Base-by-base conservation (phyloP, 2,113 vertebrate genomes). In the Bujurquina vittata region DNA sequence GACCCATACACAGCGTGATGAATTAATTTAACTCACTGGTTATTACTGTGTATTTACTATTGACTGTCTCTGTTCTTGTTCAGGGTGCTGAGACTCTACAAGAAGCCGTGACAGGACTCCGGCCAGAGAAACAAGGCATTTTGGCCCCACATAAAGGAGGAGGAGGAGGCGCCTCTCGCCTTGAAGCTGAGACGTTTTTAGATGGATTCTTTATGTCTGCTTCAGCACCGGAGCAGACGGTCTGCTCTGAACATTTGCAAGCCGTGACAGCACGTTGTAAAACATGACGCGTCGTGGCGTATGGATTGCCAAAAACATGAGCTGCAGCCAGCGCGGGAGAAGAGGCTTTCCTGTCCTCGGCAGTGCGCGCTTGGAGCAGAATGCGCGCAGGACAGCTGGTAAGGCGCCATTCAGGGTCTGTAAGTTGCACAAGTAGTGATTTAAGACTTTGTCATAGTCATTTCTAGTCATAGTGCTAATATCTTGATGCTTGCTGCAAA, bases 131-230 rank as follows among this genome's bases (percentile, higher is more conserved):
- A 43, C 40, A 65, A 83, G 33, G 59, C 83, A 52, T 85, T 92
- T 62, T 83, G 91, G 84, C 58, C 84, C 83, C 92, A 76, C 56
- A 75, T 83, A 81, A 87, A 89, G 72, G 72, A 52, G 40, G 73
- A 91, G 93, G 93, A 93, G 94, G 94, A 94, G 94, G 93, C 80
- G 91, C 94, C 77, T 94, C 87, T 81, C 26, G 61, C 87, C 77
- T 82, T 90, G 86, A 85, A 89, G 85, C 91, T 55, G 82, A 81
- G 58, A 80, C 76, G 83, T 80, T 87, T 49, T 78, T 84, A 75
- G 86, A 92, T 92, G 93, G 91, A 85, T 92, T 84, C 89, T 91
- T 91, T 86, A 84, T 85, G 89, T 88, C 67, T 59, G 88, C 83
- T 89, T 59, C 92, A 85, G 78, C 80, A 84, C 81, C 91, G 76